phyloP scores from a whole-genome alignment of 2,888 invertebrate species.

The Cheilosia vernalis region DNA sequence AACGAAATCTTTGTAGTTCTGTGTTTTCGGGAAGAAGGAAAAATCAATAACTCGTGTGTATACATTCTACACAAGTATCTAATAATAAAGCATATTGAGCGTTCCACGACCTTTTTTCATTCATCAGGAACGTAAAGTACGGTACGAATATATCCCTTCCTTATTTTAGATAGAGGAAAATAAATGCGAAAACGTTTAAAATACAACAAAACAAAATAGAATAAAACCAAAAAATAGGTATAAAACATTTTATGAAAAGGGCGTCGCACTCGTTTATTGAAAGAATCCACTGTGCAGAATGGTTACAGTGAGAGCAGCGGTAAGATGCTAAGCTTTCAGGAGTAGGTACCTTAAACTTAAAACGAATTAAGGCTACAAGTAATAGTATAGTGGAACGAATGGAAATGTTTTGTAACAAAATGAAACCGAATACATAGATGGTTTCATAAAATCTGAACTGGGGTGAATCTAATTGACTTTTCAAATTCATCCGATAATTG shows the following conservation, averaged over 20 bases:
- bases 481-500: no score
- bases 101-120: slow-evolving; percentile 14
- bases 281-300: background rate
- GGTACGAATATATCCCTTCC: background rate
- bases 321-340: background rate
- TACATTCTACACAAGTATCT: background rate
- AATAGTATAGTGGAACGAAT: no score
- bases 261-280: background rate
- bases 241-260: background rate
- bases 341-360: background rate
- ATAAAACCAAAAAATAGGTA: no score
- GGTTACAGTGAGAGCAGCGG: background rate
- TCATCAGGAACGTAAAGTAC: slow-evolving; percentile 15
- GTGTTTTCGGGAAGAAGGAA: slow-evolving; percentile 25
- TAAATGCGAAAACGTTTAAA: slow-evolving; percentile 1
- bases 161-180: background rate
- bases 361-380: no score
- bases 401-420: no score
- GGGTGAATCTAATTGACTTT: no score
- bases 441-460: no score
- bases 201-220: no score
- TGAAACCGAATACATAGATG: no score
- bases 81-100: slow-evolving; percentile 3
- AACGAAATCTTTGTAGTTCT: slow-evolving; percentile 1
- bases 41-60: slow-evolving; percentile 36